Evolutionary conservation across 2,113 vertebrate species (phyloP), one percentile per base, ranked within the genome.

Genomic region (Ameiurus melas): DNA sequence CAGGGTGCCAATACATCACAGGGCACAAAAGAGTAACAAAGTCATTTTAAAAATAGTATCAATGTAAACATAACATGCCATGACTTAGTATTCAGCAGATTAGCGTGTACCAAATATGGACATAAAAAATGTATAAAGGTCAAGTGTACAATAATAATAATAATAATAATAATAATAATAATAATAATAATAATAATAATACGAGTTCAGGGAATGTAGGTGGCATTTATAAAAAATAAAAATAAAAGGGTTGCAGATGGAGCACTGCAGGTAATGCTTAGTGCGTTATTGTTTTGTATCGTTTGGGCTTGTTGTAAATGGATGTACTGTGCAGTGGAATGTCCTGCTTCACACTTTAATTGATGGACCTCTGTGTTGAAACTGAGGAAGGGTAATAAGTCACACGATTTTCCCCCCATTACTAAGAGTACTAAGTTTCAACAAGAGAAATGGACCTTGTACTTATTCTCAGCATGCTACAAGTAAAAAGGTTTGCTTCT

Each of bases 301-400:
- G 9, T 51, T 51, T 51, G 47, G 47, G 47, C 3, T 51, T 51
- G 47, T 51, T 51, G 10, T 51, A 51, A 51, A 43, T 13, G 51
- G 51, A 36, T 75, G 30, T 27, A 79, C 20, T 39, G 25, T 68
- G 36, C 68, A 27, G 86, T 78, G 51, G 70, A 70, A 66, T 36
- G 36, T 36, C 66, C 83, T 85, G 51, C 85, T 85, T 81, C 77
- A 71, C 36, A 10, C 36, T 84, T 43, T 82, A 88, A 88, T 60
- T 83, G 84, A 85, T 57, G 51, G 79, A 83, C 36, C 77, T 64
- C 39, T 55, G 0, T 68, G 47, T 66, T 55, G 9, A 51, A 79
- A 55, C 13, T 36, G 79, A 90, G 66, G 64, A 14, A 77, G 58
- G 53, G 47, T 83, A 89, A 89, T 87, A 36, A 7, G 27, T 55